Evolutionary conservation across 2,113 vertebrate genomes (phyloP), one percentile per base, ranked within the genome.

Genomic region (Thinocorus orbignyianus): DNA sequence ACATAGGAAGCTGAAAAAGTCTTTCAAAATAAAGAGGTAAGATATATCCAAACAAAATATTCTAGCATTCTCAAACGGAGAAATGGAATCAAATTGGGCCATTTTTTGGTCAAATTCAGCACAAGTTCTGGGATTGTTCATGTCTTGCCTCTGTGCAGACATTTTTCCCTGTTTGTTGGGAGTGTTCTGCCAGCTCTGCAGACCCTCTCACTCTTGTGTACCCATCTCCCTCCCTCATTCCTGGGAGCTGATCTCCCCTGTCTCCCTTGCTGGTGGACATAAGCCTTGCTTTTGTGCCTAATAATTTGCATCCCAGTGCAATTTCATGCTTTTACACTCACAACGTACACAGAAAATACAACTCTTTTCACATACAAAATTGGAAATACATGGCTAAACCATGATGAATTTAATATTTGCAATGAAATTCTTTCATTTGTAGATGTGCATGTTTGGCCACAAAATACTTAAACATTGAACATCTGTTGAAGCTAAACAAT

Each of bases 151-250:
- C 10, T 79, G 74, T 74, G 76, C n/a, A 69, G 44, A 11, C 11
- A 17, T 41, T 58, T n/a, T 2, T 0, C 3, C 7, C 11, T 19
- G 6, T 52, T 25, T 49, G 9, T 16, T 84, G 23, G 13, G 20
- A 81, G 7, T 57, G 44, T 28, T 95, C 55, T 87, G 5, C 25
- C 42, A 77, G 33, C 35, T 49, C 28, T 74, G 51, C 16, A 66
- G 51, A 54, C 35, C 15, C 31, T 46, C 9, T 70, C 10, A 30
- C 10, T 13, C 22, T 22, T 24, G 4, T 30, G 26, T 8, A 25
- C 22, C 37, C 54, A 52, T 18, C 13, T 89, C 46, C 55, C 7
- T 22, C 28, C 37, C 48, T 13, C 33, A 9, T 55, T 81, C 62
- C 51, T 44, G 35, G 51, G 65, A 70, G n/a, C 25, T 64, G 14